phyloP scores from a whole-genome alignment of 2,113 vertebrate genomes.

The Clarias batrachus region DNA sequence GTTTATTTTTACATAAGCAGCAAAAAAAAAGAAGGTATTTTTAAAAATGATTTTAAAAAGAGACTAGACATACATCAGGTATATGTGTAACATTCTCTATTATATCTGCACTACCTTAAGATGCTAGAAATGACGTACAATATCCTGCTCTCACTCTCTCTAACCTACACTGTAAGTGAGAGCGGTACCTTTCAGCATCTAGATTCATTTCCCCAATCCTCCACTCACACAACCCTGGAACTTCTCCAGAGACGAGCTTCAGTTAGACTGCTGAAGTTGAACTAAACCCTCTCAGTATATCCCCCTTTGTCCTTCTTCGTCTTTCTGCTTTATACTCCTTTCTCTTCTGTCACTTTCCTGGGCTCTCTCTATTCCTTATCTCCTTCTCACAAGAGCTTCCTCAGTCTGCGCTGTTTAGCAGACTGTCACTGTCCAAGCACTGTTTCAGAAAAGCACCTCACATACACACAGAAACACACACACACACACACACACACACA shows the following conservation, averaged over 20 bases:
- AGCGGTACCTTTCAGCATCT: background rate
- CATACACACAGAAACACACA: background rate
- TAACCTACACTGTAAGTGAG: constrained; percentile 10
- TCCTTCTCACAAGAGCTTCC: constrained; percentile 45
- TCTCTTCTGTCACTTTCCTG: constrained; percentile 33
- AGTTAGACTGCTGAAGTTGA: constrained; percentile 43
- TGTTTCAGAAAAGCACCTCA: constrained; percentile 34
- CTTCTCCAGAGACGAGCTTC: constrained; percentile 37
- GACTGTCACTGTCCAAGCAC: constrained; percentile 45
- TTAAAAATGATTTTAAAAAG: background rate
- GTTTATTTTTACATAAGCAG: background rate
- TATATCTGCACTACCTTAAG: constrained; percentile 11
- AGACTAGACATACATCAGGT: background rate
- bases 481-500: constrained; percentile 18
- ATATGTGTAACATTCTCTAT: background rate
- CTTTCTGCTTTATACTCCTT: constrained; percentile 38
- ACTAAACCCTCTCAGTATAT: constrained; percentile 46
- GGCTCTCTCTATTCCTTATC: constrained; percentile 43
- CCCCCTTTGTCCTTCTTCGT: constrained; percentile 34
- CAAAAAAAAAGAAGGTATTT: background rate
- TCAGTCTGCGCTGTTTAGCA: constrained; percentile 43
- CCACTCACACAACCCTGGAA: constrained; percentile 28
- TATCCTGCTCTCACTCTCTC: constrained; percentile 13
- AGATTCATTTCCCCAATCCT: constrained; percentile 20
- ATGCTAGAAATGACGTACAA: background rate